Conservation (phyloP, 2,113 vertebrate genomes). For the Tetrao urogallus region DNA sequence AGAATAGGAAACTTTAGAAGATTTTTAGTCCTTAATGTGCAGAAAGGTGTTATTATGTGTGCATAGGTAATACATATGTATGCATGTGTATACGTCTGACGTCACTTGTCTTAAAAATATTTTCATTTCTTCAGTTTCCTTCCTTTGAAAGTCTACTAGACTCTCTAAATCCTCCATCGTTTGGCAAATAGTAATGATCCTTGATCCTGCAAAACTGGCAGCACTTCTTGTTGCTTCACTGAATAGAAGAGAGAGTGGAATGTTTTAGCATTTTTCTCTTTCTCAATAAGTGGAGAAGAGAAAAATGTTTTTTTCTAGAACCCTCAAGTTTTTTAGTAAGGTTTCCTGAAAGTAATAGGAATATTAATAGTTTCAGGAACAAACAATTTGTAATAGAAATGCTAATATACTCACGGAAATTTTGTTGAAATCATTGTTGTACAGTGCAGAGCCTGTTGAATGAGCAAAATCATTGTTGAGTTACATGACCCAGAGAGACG, state of each 20-base stretch:
- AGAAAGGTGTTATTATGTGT: neutral
- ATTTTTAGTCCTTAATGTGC: neutral
- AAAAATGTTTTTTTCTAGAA: neutral
- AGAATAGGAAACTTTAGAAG: neutral
- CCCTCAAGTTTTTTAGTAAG: neutral
- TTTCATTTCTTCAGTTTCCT: neutral
- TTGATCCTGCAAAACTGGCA: neutral
- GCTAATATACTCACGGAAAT: neutral
- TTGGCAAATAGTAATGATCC: neutral
- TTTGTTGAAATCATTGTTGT: neutral
- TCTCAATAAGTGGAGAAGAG: too few species aligned
- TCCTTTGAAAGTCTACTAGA: neutral
- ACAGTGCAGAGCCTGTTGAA: neutral
- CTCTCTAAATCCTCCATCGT: neutral
- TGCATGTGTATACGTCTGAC: too few species aligned
- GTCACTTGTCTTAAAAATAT: neutral
- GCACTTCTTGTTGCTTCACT: neutral
- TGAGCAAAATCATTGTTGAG: neutral
- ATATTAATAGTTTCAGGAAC: neutral
- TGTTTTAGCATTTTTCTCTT: too few species aligned
- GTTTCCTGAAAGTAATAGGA: neutral
- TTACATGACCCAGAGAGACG: neutral
- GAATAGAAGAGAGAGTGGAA: too few species aligned
- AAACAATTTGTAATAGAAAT: neutral
- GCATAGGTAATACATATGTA: neutral